These are phyloP conservation scores for Gymnorhina tibicen DNA, from an alignment of 2,113 vertebrate genomes.

Conservation along the genomic window DNA sequence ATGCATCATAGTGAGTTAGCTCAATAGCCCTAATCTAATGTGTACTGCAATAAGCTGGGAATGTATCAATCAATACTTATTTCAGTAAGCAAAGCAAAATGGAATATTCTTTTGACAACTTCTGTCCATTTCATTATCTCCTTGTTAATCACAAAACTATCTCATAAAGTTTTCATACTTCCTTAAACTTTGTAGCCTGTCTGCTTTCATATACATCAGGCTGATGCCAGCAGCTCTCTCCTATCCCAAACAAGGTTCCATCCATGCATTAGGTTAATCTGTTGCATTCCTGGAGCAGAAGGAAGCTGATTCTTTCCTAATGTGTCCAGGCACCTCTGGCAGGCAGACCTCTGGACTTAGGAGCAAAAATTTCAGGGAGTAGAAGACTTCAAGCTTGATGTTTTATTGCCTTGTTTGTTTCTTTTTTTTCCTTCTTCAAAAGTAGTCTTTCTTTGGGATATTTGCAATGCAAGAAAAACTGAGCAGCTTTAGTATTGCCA, in stretches of 20 bases:
- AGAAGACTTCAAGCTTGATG: neutral
- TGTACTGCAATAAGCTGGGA: neutral
- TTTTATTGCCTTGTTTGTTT: neutral
- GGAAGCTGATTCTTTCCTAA: neutral
- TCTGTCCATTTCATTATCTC: conserved; percentile 21
- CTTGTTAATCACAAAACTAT: neutral
- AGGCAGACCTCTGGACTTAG: neutral
- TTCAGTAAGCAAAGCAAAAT: conserved; percentile 1
- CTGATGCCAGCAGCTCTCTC: neutral
- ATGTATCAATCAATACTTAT: conserved; percentile 19
- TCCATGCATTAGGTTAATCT: neutral
- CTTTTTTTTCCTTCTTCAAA: neutral
- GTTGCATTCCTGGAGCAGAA: neutral
- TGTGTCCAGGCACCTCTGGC: neutral
- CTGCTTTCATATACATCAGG: neutral
- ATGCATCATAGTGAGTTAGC: neutral
- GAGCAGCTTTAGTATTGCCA: neutral
- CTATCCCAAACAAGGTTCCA: neutral
- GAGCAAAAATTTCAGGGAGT: neutral
- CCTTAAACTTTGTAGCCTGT: conserved; percentile 15
- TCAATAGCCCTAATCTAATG: neutral
- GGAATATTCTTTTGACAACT: conserved; percentile 28
- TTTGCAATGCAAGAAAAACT: neutral
- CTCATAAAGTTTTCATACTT: neutral
- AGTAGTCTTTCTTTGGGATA: neutral